Evolutionary conservation across 2,888 invertebrate species (phyloP).

Genomic region (Nymphalis polychloros): DNA sequence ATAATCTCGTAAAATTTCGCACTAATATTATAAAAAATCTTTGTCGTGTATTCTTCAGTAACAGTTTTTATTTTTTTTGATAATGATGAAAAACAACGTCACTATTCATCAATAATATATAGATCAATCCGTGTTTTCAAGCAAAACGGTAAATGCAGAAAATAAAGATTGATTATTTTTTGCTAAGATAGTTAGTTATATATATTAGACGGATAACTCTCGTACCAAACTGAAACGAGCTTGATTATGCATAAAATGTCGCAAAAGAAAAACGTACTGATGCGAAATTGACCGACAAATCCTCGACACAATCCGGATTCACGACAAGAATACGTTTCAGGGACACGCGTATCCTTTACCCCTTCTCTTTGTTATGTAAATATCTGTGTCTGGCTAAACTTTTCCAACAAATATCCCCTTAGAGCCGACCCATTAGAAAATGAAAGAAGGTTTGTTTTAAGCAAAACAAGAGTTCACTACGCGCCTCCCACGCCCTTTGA

Average conservation of each 20-base stretch:
- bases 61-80: too few relatives aligned
- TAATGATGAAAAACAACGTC: too few relatives aligned
- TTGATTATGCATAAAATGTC: slow-evolving; percentile 58
- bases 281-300: slow-evolving; percentile 70
- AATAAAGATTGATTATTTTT: not conserved
- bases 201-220: not conserved
- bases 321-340: slow-evolving; percentile 69
- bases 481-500: slow-evolving; percentile 37
- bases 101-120: too few relatives aligned
- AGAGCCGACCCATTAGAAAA: slow-evolving; percentile 71
- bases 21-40: too few relatives aligned
- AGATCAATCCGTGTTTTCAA: not conserved
- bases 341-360: slow-evolving; percentile 64
- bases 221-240: slow-evolving; percentile 43
- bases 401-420: slow-evolving; percentile 68
- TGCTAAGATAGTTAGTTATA: slow-evolving; percentile 1
- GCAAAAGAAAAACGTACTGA: slow-evolving; percentile 59
- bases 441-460: slow-evolving; percentile 65
- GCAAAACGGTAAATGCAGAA: not conserved
- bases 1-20: too few relatives aligned
- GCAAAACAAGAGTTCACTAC: slow-evolving; percentile 55
- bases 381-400: slow-evolving; percentile 67
- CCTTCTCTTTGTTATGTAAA: slow-evolving; percentile 76
- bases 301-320: slow-evolving; percentile 64
- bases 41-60: too few relatives aligned